Evolutionary conservation across 2,113 vertebrate genomes (phyloP).

Genomic region (Varanus komodoensis): DNA sequence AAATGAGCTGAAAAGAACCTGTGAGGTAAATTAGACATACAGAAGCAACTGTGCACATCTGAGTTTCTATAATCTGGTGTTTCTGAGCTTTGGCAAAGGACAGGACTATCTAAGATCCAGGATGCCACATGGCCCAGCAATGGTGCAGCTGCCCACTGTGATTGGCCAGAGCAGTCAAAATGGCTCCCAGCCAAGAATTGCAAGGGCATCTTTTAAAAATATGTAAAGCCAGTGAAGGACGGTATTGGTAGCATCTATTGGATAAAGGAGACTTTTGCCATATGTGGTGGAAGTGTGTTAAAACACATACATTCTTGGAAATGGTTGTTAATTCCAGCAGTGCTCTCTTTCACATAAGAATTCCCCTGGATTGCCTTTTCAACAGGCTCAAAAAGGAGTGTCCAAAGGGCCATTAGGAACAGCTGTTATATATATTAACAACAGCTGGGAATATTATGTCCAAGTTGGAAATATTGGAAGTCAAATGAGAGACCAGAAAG

Average conservation of each 20-base stretch:
- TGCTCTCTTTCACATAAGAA: neutral
- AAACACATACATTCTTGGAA: neutral
- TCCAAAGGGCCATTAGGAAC: neutral
- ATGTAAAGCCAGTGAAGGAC: neutral
- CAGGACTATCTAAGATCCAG: neutral
- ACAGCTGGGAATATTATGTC: neutral
- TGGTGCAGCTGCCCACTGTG: neutral
- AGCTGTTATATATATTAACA: neutral
- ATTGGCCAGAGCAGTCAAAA: neutral
- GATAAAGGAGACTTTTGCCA: neutral
- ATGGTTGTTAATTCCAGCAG: neutral
- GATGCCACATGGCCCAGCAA: neutral
- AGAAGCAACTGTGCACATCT: neutral
- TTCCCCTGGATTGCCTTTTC: neutral
- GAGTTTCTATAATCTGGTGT: neutral
- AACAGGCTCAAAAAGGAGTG: neutral
- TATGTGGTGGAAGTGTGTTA: neutral
- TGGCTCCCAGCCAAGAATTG: neutral
- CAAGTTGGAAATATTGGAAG: neutral
- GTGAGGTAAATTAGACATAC: constrained; percentile 76
- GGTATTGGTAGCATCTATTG: neutral
- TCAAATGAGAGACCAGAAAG: neutral
- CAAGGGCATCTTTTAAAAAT: neutral
- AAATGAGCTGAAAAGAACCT: constrained; percentile 79
- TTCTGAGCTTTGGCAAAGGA: neutral